phyloP scores from a whole-genome alignment of 2,888 invertebrate genomes.

The Tipula helvola region DNA sequence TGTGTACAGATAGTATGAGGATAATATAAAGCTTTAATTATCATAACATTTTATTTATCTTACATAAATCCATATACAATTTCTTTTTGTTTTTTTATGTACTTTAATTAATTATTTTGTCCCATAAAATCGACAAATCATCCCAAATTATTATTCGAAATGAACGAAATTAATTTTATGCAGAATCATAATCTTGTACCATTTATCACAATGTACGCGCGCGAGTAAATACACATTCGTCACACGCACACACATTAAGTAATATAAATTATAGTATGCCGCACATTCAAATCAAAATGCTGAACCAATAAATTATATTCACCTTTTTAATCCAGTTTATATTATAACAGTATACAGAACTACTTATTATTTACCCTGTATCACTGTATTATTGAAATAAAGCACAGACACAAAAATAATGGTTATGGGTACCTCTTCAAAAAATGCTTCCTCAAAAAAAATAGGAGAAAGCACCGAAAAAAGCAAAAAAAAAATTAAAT shows the following conservation, averaged over 20 bases:
- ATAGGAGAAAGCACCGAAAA: neutral
- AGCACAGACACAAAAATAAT: neutral
- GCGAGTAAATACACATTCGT: neutral
- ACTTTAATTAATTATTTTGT: neutral
- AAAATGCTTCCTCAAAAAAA: neutral
- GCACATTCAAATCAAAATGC: neutral
- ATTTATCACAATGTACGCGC: neutral
- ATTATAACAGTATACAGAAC: neutral
- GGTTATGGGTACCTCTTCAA: neutral
- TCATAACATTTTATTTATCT: neutral
- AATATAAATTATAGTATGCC: neutral
- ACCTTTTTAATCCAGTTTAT: neutral
- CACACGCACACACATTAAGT: neutral
- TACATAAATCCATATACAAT: neutral
- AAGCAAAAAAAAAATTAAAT: neutral
- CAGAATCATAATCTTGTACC: neutral
- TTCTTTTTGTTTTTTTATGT: neutral
- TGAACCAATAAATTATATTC: neutral
- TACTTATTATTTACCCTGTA: neutral
- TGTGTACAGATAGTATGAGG: neutral
- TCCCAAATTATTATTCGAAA: neutral
- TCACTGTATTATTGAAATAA: neutral
- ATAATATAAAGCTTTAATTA: neutral
- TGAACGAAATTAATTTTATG: neutral
- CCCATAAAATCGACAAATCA: neutral